phyloP scores from a whole-genome alignment of 2,797 vertebrate genomes.

The Sebastes diploproa region DNA sequence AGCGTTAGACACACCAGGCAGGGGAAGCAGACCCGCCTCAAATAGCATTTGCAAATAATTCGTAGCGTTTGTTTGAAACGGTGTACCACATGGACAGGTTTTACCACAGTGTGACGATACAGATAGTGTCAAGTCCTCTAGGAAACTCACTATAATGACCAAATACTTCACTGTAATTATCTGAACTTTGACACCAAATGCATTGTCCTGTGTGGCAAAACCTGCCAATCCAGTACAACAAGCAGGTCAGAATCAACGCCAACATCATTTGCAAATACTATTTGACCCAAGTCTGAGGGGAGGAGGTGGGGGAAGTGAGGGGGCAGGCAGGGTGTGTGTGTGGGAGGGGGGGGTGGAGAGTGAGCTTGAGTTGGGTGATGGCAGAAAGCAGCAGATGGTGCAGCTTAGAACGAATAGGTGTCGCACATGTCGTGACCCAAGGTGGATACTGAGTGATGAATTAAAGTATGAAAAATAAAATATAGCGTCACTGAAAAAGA shows the following conservation, averaged over 20 bases:
- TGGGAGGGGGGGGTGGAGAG: conserved; percentile 39
- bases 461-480: conserved; percentile 7
- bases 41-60: conserved; percentile 62
- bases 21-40: conserved; percentile 69
- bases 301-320: conserved; percentile 44
- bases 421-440: conserved; percentile 37
- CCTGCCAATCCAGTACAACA: conserved; percentile 11
- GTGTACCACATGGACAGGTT: conserved; percentile 31
- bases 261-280: conserved; percentile 68
- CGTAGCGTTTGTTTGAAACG: conserved; percentile 28
- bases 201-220: conserved; percentile 28
- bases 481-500: neutral
- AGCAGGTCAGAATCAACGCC: conserved; percentile 26
- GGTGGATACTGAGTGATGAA: conserved; percentile 34
- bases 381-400: conserved; percentile 76
- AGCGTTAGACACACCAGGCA: conserved; percentile 86
- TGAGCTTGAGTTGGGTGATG: conserved; percentile 67
- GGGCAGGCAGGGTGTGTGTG: conserved; percentile 67
- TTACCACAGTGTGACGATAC: conserved; percentile 15
- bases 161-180: neutral
- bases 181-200: conserved; percentile 46
- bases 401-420: conserved; percentile 68
- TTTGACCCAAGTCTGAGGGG: conserved; percentile 71
- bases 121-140: conserved; percentile 26
- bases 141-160: neutral